Evolutionary conservation across 2,888 invertebrate species (phyloP).

Genomic region (Perithous albicinctus): DNA sequence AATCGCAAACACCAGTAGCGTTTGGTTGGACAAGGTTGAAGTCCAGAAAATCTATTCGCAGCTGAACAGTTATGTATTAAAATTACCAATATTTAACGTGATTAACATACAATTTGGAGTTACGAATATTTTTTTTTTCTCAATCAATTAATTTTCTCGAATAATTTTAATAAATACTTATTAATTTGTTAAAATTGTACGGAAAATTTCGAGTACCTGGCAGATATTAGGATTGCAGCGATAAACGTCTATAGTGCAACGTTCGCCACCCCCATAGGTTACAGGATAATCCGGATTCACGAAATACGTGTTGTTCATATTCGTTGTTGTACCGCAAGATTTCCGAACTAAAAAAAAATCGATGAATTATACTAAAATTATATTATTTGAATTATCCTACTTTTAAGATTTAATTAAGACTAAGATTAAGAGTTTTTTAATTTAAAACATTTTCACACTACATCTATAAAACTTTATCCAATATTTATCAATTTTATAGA

Average conservation of each 20-base stretch:
- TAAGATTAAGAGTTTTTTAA: no score
- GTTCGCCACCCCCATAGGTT: constrained; percentile 88
- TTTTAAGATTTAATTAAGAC: no score
- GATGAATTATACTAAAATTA: no score
- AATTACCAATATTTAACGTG: not conserved
- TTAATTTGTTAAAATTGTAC: not conserved
- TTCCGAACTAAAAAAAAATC: constrained; percentile 87
- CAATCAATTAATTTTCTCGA: not conserved
- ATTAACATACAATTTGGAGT: not conserved
- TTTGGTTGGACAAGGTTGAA: constrained; percentile 90
- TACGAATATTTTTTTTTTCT: not conserved
- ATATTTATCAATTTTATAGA: no score
- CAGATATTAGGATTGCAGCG: constrained; percentile 90
- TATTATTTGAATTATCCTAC: no score
- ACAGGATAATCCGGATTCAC: constrained; percentile 91
- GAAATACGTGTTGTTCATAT: constrained; percentile 94
- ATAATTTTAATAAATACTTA: not conserved
- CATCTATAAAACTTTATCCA: no score
- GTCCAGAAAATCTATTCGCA: constrained; percentile 92
- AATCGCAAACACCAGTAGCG: constrained; percentile 89
- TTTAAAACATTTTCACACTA: no score
- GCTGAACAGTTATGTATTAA: constrained; percentile 82
- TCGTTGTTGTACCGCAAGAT: constrained; percentile 90
- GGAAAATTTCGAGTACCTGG: constrained; percentile 86
- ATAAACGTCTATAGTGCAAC: constrained; percentile 90